phyloP scores from a whole-genome alignment of 2,888 invertebrate genomes.

The Drosophila siamana region DNA sequence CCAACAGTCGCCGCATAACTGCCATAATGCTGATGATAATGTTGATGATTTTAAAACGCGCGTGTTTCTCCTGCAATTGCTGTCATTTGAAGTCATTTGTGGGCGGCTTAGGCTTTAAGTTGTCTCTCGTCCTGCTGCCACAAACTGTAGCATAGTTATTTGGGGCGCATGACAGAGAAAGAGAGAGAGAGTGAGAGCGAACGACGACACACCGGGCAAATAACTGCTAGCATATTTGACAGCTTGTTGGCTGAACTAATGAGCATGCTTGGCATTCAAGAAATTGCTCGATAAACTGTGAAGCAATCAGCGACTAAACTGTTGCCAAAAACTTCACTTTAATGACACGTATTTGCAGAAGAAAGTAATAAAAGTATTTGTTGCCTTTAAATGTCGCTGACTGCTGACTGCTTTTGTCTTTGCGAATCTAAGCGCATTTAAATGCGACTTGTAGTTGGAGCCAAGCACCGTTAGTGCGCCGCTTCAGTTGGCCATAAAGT shows the following conservation, averaged over 20 bases:
- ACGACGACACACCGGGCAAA: slow-evolving; percentile 3
- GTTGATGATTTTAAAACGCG: slow-evolving; percentile 80
- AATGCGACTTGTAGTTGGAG: slow-evolving; percentile 4
- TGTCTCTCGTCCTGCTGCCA: slow-evolving; percentile 27
- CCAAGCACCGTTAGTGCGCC: slow-evolving; percentile 50
- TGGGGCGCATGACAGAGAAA: not conserved
- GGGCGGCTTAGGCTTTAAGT: slow-evolving; percentile 64
- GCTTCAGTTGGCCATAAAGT: slow-evolving; percentile 57
- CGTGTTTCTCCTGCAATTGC: slow-evolving; percentile 78
- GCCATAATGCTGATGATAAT: slow-evolving; percentile 81
- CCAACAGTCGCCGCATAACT: slow-evolving; percentile 69
- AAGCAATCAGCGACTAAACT: slow-evolving; percentile 42
- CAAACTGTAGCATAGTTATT: slow-evolving; percentile 35
- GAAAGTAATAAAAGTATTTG: not conserved
- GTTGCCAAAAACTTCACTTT: slow-evolving; percentile 5
- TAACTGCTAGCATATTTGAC: slow-evolving; percentile 24
- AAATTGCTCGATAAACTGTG: slow-evolving; percentile 55
- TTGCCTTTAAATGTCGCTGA: not conserved
- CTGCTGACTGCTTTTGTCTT: too few relatives aligned
- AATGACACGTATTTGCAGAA: slow-evolving; percentile 1
- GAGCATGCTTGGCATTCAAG: slow-evolving; percentile 31
- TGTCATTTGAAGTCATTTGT: slow-evolving; percentile 75
- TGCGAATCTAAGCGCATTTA: slow-evolving; percentile 16
- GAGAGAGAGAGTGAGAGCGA: too few relatives aligned
- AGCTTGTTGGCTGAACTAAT: slow-evolving; percentile 45